These are phyloP conservation scores for Neosilurus mollespiculum DNA, from an alignment of 2,797 vertebrate species.

Conservation along the genomic window DNA sequence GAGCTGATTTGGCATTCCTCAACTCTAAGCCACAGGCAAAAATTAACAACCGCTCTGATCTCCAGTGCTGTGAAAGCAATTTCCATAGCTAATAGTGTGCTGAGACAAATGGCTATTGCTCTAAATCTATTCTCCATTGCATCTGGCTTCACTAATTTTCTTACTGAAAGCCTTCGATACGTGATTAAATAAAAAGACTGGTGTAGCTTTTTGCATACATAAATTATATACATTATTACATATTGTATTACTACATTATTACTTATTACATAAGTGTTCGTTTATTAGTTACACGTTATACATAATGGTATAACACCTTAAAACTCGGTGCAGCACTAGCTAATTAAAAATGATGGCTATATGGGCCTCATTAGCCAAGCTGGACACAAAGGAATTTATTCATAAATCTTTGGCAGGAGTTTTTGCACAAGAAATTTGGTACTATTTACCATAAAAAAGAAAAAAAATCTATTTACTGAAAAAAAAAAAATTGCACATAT, in stretches of 20 bases:
- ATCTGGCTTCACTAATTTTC: background rate
- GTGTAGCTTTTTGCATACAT: background rate
- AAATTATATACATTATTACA: no score
- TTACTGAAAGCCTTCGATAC: background rate
- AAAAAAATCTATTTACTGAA: no score
- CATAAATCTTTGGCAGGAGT: background rate
- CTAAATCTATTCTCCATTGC: background rate
- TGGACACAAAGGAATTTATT: background rate
- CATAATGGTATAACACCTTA: background rate
- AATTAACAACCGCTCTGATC: background rate
- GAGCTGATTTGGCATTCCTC: background rate
- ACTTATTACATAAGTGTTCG: background rate
- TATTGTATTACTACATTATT: no score
- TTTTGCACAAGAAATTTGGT: background rate
- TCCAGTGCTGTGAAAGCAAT: background rate
- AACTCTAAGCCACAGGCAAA: background rate
- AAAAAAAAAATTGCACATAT: no score
- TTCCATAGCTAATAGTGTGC: background rate
- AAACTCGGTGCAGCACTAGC: background rate
- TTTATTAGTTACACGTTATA: background rate
- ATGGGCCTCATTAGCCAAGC: background rate
- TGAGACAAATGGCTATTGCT: background rate
- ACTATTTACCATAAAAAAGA: background rate
- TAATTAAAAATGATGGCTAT: background rate
- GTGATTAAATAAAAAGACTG: background rate